Base-by-base conservation (phyloP, 2,797 vertebrate genomes). In the Denticeps clupeoides region DNA sequence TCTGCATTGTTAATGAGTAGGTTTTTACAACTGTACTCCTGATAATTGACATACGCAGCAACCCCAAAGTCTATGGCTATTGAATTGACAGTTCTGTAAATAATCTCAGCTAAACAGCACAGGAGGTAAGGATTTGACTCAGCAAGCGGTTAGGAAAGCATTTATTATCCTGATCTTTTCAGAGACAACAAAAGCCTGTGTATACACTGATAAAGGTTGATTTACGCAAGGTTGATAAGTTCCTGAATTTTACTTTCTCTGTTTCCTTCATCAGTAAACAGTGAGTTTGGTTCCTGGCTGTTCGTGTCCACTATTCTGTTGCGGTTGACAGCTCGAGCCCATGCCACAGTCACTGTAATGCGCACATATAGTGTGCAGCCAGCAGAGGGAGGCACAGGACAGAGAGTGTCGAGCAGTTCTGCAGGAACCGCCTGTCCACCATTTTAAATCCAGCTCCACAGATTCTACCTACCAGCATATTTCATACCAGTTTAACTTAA, bases 251-350 rank as follows among this genome's bases (percentile, higher is more conserved):
- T 26, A 12, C 25, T n/a, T 27, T 24, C 3, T 5, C 7, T 4
- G 15, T 13, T 4, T 4, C 21, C 21, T 23, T 28, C 19, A 43
- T 47, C 54, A 22, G 54, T 27, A 51, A 12, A 37, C 47, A 22
- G 73, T 69, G 74, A 72, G 3, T 46, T 74, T 22, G 75, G 77
- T 79, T 78, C 58, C 74, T 61, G 80, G 79, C 77, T 80, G 81
- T 86, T 87, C 83, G 82, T 68, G 66, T 79, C 83, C 88, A 90
- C 86, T 89, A 79, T 83, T 92, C 90, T 83, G 89, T 81, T 62
- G 88, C 37, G 89, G 91, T 94, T 93, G 90, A 93, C 86, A 71
- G 83, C 81, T 84, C 77, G 82, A 87, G 87, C 76, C 64, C 75
- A 73, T 79, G 66, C 70, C 81, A 79, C 80, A 81, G 63, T 78